Conservation (phyloP, 2,888 invertebrate genomes). For the Mechanitis mazaeus region DNA sequence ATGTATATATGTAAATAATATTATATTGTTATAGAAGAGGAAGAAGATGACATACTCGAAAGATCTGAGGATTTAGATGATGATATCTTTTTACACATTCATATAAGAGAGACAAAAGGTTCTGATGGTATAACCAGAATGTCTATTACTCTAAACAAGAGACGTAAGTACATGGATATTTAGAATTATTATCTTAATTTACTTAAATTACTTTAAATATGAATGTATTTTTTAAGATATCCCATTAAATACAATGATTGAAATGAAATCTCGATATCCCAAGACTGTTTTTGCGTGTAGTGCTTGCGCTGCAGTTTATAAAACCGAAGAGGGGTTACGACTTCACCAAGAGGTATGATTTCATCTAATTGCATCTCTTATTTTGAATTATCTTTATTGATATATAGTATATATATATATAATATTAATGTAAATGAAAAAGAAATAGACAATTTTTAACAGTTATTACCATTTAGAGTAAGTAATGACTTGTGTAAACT, state of each 20-base stretch:
- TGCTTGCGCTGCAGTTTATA: constrained; percentile 53
- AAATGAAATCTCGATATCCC: constrained; percentile 33
- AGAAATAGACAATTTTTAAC: no score
- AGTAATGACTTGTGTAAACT: neutral
- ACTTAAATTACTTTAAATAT: neutral
- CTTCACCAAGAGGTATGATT: constrained; percentile 52
- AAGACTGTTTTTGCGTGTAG: constrained; percentile 52
- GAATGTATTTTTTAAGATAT: constrained; percentile 40
- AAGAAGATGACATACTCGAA: constrained; percentile 25
- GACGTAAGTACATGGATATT: constrained; percentile 39
- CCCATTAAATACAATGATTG: constrained; percentile 35
- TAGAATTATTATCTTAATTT: neutral
- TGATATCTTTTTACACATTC: constrained; percentile 42
- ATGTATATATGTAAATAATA: neutral
- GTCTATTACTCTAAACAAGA: constrained; percentile 46
- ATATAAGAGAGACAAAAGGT: constrained; percentile 44
- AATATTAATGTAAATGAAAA: no score
- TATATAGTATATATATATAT: no score
- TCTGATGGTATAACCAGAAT: constrained; percentile 39
- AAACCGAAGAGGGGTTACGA: constrained; percentile 42
- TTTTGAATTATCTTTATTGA: constrained; percentile 3
- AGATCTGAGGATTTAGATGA: constrained; percentile 23
- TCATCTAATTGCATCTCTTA: constrained; percentile 7
- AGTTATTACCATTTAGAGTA: no score
- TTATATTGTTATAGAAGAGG: constrained; percentile 22